These are phyloP conservation scores for Ditula angustiorana DNA, from an alignment of 2,888 invertebrate species.

Conservation along the genomic window DNA sequence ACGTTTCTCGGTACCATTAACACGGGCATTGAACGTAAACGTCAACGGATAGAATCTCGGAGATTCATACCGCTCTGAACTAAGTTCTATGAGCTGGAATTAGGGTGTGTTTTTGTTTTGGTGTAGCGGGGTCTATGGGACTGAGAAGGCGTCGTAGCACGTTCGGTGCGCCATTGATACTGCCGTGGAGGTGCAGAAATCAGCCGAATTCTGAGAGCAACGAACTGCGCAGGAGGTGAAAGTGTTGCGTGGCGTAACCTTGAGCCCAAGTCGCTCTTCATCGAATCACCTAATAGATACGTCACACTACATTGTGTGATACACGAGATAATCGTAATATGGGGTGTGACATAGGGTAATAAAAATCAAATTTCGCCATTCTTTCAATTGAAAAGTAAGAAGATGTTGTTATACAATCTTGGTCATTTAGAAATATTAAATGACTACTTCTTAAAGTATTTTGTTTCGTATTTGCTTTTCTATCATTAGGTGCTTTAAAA, in stretches of 20 bases:
- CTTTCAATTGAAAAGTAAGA: background rate
- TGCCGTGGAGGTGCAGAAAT: conserved; percentile 48
- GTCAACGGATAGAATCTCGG: conserved; percentile 70
- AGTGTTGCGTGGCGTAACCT: conserved; percentile 83
- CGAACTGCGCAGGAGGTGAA: conserved; percentile 77
- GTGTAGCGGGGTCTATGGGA: conserved; percentile 45
- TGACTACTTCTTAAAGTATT: background rate
- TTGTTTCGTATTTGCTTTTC: background rate
- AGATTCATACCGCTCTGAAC: conserved; percentile 43
- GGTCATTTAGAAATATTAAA: background rate
- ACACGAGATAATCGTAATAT: conserved; percentile 44
- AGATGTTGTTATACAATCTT: background rate
- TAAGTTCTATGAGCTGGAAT: conserved; percentile 41
- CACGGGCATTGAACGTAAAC: conserved; percentile 83
- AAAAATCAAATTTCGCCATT: conserved; percentile 9
- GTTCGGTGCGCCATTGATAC: conserved; percentile 57
- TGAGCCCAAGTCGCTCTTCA: conserved; percentile 73
- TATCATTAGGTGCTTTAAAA: no score
- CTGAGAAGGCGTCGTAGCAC: conserved; percentile 54
- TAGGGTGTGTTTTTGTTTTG: conserved; percentile 45
- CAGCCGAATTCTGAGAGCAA: conserved; percentile 81
- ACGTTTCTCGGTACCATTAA: conserved; percentile 83
- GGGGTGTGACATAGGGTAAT: conserved; percentile 14
- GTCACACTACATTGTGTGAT: conserved; percentile 59
- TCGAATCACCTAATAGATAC: conserved; percentile 77